Evolutionary conservation across 1,140 invertebrate genomes (phyloP).

Genomic region (Alviniconcha marisindica): DNA sequence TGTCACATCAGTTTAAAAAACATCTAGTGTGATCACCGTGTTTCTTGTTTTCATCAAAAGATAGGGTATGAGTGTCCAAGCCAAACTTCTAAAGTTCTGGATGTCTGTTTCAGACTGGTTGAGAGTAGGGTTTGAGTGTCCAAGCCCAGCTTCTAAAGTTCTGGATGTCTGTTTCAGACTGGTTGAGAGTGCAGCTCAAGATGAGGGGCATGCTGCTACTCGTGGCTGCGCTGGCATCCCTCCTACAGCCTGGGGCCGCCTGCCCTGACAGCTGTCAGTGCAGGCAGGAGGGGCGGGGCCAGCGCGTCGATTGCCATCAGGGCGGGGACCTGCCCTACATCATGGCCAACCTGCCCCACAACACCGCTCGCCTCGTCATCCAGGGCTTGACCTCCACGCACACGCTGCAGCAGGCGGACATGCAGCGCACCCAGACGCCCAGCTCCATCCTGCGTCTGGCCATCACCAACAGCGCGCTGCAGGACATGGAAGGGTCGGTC

Average conservation of each 20-base stretch:
- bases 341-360: conserved; percentile 13
- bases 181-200: not conserved
- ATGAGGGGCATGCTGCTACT: not conserved
- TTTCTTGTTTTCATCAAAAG: too few relatives aligned
- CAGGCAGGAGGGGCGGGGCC: conserved; percentile 18
- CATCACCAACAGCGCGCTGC: conserved; percentile 45
- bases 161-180: conserved; percentile 9
- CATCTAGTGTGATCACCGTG: too few relatives aligned
- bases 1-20: too few relatives aligned
- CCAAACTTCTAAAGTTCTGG: too few relatives aligned
- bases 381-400: not conserved
- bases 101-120: conserved; percentile 11
- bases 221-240: not conserved
- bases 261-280: conserved; percentile 36
- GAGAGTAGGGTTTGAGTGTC: too few relatives aligned
- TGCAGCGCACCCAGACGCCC: conserved; percentile 15
- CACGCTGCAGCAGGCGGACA: conserved; percentile 37
- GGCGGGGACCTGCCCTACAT: conserved; percentile 16
- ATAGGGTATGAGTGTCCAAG: too few relatives aligned
- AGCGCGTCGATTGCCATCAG: conserved; percentile 12
- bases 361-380: not conserved
- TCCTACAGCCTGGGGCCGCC: not conserved
- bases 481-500: conserved; percentile 45
- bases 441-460: conserved; percentile 27
- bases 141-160: too few relatives aligned